Evolutionary conservation across 2,888 invertebrate genomes (phyloP).

Genomic region (Nomada ferruginata): DNA sequence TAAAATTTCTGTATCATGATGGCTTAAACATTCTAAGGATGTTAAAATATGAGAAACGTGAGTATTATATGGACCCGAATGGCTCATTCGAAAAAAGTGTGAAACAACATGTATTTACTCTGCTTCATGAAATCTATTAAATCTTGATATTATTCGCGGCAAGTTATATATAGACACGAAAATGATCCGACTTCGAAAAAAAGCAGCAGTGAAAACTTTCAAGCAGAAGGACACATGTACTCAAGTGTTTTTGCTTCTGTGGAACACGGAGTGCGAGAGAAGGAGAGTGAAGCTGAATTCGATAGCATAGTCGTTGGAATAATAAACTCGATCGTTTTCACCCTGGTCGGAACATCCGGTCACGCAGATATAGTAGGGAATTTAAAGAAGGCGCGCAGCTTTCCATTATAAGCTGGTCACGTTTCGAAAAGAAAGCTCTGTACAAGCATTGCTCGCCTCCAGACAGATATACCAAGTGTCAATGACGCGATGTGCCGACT

Average conservation of each 20-base stretch:
- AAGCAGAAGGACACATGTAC: conserved; percentile 41
- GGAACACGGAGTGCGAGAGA: not conserved
- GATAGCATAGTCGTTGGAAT: conserved; percentile 61
- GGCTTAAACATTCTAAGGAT: too few species aligned
- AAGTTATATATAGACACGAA: conserved; percentile 25
- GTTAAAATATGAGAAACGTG: too few species aligned
- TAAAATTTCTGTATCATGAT: too few species aligned
- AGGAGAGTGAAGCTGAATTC: not conserved
- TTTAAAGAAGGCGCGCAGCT: conserved; percentile 46
- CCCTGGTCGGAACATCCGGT: conserved; percentile 53
- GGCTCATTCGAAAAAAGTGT: not conserved
- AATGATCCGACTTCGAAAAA: conserved; percentile 59
- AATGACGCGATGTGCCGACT: conserved; percentile 64
- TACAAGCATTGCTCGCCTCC: conserved; percentile 59
- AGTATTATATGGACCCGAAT: too few species aligned
- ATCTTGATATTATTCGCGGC: conserved; percentile 45
- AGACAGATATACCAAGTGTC: conserved; percentile 66
- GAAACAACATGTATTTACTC: not conserved
- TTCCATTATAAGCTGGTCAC: conserved; percentile 72
- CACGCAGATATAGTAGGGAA: conserved; percentile 45
- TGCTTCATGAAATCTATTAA: conserved; percentile 35
- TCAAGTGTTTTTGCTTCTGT: conserved; percentile 58
- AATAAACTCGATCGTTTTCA: conserved; percentile 69
- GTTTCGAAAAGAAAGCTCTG: conserved; percentile 72
- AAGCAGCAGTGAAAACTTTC: conserved; percentile 30